A percentile compares a stretch with the other conserved stretches of the same genome.
phyloP scores from a whole-genome alignment of 2,888 invertebrate species.

The Adela reaumurella region DNA sequence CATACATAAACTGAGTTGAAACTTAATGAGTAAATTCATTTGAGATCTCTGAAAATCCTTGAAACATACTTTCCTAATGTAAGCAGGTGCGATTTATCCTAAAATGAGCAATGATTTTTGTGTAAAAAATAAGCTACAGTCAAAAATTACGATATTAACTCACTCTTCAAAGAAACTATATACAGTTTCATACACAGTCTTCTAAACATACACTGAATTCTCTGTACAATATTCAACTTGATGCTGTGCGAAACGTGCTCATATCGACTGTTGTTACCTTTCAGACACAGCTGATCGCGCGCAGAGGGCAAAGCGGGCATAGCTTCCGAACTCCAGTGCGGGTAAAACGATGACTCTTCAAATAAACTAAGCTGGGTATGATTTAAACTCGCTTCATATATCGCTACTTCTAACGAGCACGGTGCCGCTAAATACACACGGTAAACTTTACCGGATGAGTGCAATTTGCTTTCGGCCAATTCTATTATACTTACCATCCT shows the following conservation, averaged over 20 bases:
- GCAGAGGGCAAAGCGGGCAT: slow-evolving; percentile 55
- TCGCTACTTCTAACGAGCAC: slow-evolving; percentile 58
- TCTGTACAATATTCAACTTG: slow-evolving; percentile 6
- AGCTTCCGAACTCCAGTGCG: slow-evolving; percentile 74
- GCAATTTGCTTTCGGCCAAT: slow-evolving; percentile 54
- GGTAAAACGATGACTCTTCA: slow-evolving; percentile 62
- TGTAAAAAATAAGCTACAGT: too few relatives aligned
- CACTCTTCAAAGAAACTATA: slow-evolving; percentile 18
- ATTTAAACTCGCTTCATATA: slow-evolving; percentile 38
- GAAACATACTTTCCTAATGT: too few relatives aligned
- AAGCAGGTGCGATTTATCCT: too few relatives aligned
- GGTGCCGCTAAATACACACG: slow-evolving; percentile 70
- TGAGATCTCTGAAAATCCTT: too few relatives aligned
- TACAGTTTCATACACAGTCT: slow-evolving; percentile 44
- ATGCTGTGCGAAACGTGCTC: slow-evolving; percentile 23
- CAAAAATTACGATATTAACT: not conserved
- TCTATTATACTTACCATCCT: slow-evolving; percentile 55
- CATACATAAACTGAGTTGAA: too few relatives aligned
- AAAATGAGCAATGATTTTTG: too few relatives aligned
- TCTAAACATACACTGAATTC: slow-evolving; percentile 28
- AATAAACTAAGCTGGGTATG: slow-evolving; percentile 43
- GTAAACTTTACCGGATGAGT: slow-evolving; percentile 53
- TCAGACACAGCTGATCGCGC: slow-evolving; percentile 8
- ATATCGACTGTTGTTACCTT: not conserved
- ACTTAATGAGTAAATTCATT: too few relatives aligned